Percentiles rank a stretch among this genome's conserved stretches.
These are phyloP conservation scores for Lateolabrax maculatus DNA, from an alignment of 2,797 vertebrate genomes.

Conservation along the genomic window DNA sequence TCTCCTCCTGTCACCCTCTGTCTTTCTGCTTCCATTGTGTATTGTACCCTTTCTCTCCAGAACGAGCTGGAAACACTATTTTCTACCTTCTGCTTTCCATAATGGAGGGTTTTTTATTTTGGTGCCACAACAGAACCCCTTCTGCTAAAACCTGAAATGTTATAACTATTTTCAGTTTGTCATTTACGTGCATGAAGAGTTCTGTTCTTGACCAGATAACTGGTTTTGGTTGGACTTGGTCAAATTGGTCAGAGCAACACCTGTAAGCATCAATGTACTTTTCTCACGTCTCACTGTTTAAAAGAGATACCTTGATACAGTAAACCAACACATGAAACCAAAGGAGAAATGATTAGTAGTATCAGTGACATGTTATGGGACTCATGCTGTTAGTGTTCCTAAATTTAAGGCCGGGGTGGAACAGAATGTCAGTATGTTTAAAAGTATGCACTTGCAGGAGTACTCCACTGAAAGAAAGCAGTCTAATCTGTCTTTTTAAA, in stretches of 20 bases:
- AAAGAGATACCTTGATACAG: too few relatives aligned
- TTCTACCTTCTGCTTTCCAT: constrained; percentile 43
- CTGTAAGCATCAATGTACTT: neutral
- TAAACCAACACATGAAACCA: neutral
- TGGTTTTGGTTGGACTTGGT: neutral
- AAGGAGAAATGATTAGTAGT: neutral
- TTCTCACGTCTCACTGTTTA: neutral
- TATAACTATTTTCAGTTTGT: constrained; percentile 23
- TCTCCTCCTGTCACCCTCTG: constrained; percentile 70
- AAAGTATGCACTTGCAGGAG: neutral
- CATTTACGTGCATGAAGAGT: constrained; percentile 28
- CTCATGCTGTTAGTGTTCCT: neutral
- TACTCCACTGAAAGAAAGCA: neutral
- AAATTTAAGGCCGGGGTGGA: neutral
- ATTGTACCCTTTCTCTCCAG: constrained; percentile 60
- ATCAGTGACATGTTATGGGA: too few relatives aligned
- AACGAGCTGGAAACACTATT: constrained; percentile 63
- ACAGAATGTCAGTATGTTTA: neutral
- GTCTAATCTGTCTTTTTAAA: too few relatives aligned
- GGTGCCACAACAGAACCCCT: constrained; percentile 27
- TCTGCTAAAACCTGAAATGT: constrained; percentile 8
- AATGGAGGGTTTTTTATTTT: constrained; percentile 54
- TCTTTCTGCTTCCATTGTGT: constrained; percentile 74
- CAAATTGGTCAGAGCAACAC: neutral
- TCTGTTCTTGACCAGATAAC: constrained; percentile 18